A percentile compares a stretch with the other conserved stretches of the same genome.
phyloP scores from a whole-genome alignment of 2,113 vertebrate genomes.

The Rhizomys pruinosus region DNA sequence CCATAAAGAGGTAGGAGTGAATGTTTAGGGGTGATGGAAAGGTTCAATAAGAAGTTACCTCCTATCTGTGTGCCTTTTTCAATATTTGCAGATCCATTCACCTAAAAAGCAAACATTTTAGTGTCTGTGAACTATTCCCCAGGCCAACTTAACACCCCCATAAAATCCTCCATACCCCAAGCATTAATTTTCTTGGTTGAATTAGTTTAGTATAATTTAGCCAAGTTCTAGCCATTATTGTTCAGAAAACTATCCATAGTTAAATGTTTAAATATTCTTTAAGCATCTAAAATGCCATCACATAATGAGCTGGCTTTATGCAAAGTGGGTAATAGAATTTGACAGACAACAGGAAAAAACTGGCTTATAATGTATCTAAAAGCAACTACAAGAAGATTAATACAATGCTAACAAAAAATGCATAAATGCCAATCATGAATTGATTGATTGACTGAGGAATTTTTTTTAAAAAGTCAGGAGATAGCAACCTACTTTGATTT shows the following conservation, averaged over 20 bases:
- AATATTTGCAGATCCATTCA: background rate
- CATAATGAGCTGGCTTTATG: background rate
- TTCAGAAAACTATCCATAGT: background rate
- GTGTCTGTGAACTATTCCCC: background rate
- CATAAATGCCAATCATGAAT: background rate
- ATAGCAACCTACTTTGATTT: background rate
- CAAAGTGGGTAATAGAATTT: constrained; percentile 37
- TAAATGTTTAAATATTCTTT: no score
- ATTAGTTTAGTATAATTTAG: constrained; percentile 6
- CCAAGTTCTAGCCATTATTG: background rate
- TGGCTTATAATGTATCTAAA: background rate
- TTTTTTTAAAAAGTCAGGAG: constrained; percentile 36
- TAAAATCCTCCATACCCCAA: background rate
- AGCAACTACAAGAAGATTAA: background rate
- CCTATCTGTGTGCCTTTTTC: background rate
- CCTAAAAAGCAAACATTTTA: background rate
- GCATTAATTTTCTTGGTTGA: constrained; percentile 49
- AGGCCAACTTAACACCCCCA: background rate
- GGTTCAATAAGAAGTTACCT: background rate
- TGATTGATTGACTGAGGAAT: background rate
- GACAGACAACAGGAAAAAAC: background rate
- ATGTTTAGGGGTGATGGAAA: background rate
- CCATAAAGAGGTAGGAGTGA: background rate
- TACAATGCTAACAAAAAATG: background rate
- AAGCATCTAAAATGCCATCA: background rate